phyloP scores from a whole-genome alignment of 2,113 vertebrate genomes.

The Tretioscincus oriximinensis region DNA sequence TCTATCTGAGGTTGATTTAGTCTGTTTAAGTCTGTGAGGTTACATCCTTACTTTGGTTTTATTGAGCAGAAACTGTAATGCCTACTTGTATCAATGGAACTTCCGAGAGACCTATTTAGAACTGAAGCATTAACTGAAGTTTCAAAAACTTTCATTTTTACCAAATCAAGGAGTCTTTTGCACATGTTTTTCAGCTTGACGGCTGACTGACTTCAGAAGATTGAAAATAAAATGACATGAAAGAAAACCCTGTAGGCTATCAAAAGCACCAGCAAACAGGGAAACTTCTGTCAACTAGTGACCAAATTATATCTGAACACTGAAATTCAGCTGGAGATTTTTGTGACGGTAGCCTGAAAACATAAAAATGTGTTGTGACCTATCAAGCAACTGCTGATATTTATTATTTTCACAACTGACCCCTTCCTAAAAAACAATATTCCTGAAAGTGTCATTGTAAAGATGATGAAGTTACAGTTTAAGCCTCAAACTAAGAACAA shows the following conservation, averaged over 20 bases:
- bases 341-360: not conserved
- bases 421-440: not conserved
- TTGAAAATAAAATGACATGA: not conserved
- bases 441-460: not conserved
- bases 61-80: not conserved
- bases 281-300: not conserved
- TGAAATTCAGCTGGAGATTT: constrained; percentile 4
- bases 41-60: not conserved
- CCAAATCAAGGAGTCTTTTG: accelerated
- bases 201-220: not conserved
- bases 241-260: constrained; percentile 21
- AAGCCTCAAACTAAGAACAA: not conserved
- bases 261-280: not conserved
- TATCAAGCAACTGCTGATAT: not conserved
- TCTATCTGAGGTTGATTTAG: too few species aligned
- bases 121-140: not conserved
- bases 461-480: not conserved
- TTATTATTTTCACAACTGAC: not conserved
- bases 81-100: not conserved
- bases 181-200: not conserved
- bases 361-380: not conserved
- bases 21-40: not conserved
- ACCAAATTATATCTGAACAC: constrained; percentile 8
- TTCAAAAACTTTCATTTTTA: constrained; percentile 9
- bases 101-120: not conserved